A percentile compares a stretch with the other conserved stretches of the same genome.
These are phyloP conservation scores for Centruroides sculpturatus DNA, from an alignment of 1,140 invertebrate species.

Conservation along the genomic window DNA sequence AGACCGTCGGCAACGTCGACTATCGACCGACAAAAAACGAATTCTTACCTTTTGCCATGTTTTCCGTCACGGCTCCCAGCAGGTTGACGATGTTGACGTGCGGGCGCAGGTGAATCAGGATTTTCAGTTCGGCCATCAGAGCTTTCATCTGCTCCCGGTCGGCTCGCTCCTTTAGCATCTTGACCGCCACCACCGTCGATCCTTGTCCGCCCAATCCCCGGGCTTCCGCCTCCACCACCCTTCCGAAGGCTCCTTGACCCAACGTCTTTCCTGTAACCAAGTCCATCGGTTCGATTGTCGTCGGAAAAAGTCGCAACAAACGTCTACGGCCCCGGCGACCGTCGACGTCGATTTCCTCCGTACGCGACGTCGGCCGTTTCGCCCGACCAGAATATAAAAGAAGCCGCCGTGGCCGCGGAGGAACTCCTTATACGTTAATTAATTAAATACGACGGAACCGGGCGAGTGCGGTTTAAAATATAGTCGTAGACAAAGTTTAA, in stretches of 20 bases:
- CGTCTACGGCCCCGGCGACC: too few relatives aligned
- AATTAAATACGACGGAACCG: too few relatives aligned
- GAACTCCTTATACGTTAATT: too few relatives aligned
- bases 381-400: too few relatives aligned
- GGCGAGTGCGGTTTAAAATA: too few relatives aligned
- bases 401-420: too few relatives aligned
- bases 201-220: constrained; percentile 23
- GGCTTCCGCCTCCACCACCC: constrained; percentile 68
- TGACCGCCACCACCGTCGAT: neutral
- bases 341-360: too few relatives aligned
- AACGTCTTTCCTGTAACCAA: constrained; percentile 28
- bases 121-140: constrained; percentile 38
- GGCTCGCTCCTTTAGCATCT: constrained; percentile 8
- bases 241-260: constrained; percentile 80
- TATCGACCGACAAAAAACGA: too few relatives aligned
- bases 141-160: constrained; percentile 25
- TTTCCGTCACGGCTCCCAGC: constrained; percentile 37
- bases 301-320: too few relatives aligned
- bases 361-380: too few relatives aligned
- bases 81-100: constrained; percentile 41
- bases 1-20: neutral
- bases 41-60: constrained; percentile 32
- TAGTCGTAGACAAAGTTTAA: too few relatives aligned
- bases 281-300: too few relatives aligned
- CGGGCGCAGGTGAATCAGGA: constrained; percentile 38